Percentiles rank a stretch among this genome's conserved stretches.
Evolutionary conservation across 2,797 vertebrate species (phyloP).

Genomic region (Euthynnus affinis): DNA sequence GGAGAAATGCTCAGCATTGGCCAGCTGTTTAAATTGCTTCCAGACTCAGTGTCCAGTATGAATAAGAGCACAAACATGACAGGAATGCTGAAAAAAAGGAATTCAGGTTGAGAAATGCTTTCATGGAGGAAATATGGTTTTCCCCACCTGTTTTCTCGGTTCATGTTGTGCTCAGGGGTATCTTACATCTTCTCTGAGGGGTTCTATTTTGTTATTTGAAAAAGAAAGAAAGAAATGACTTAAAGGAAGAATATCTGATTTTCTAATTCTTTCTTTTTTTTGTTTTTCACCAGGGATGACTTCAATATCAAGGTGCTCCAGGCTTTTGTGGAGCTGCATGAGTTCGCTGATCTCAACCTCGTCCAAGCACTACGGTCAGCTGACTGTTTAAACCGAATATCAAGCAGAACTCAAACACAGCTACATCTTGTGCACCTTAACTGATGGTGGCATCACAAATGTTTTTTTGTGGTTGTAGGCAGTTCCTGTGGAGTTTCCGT

Average conservation of each 20-base stretch:
- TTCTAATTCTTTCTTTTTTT: conserved; percentile 4
- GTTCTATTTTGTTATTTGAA: conserved; percentile 19
- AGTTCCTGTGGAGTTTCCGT: conserved; percentile 98
- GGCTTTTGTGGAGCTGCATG: conserved; percentile 98
- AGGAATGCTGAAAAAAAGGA: conserved; percentile 69
- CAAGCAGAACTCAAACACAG: neutral
- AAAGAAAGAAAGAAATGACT: neutral
- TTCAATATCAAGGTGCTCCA: conserved; percentile 98
- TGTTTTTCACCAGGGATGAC: conserved; percentile 89
- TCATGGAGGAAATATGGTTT: conserved; percentile 50
- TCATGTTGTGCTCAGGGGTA: conserved; percentile 35
- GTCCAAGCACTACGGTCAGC: conserved; percentile 95
- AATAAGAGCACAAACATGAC: conserved; percentile 61
- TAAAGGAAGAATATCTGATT: neutral
- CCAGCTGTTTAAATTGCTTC: conserved; percentile 77
- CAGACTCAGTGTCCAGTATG: conserved; percentile 63
- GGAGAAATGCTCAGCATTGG: conserved; percentile 25
- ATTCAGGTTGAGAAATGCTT: conserved; percentile 59
- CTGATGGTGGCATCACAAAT: neutral
- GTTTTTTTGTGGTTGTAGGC: conserved; percentile 80
- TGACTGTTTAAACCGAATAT: neutral
- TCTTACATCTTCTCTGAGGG: conserved; percentile 13
- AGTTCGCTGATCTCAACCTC: conserved; percentile 97
- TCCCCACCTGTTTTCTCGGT: conserved; percentile 30
- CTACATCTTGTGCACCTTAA: neutral